A percentile compares a stretch with the other conserved stretches of the same genome.
Evolutionary conservation across 2,797 vertebrate genomes (phyloP).

Genomic region (Gymnoscopelus microlampas): DNA sequence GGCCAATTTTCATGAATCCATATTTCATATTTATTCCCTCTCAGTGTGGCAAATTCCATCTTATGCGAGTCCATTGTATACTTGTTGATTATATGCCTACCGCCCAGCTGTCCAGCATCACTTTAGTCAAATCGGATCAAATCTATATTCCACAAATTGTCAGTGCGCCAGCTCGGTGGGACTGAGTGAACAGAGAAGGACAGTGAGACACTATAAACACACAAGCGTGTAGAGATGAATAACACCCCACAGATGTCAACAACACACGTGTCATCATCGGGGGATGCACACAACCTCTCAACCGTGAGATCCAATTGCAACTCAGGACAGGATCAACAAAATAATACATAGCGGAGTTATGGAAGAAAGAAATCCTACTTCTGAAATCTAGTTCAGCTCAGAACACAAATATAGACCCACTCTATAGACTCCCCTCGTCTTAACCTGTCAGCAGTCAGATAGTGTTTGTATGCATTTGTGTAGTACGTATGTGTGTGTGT

Average conservation of each 20-base stretch:
- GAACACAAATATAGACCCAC: constrained; percentile 2
- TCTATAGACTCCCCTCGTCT: neutral
- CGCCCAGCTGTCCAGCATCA: neutral
- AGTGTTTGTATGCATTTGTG: neutral
- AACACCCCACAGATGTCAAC: constrained; percentile 51
- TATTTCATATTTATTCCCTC: neutral
- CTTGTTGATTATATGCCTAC: constrained; percentile 44
- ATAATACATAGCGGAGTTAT: constrained; percentile 57
- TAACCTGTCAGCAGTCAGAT: neutral
- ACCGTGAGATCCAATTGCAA: constrained; percentile 46
- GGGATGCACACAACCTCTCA: constrained; percentile 43
- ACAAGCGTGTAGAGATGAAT: constrained; percentile 58
- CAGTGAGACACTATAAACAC: constrained; percentile 57
- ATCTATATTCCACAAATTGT: constrained; percentile 51
- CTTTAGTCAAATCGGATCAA: constrained; percentile 43
- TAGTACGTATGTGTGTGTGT: neutral
- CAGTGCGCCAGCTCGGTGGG: constrained; percentile 32
- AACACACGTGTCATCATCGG: constrained; percentile 41
- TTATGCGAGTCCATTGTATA: constrained; percentile 16
- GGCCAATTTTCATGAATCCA: neutral
- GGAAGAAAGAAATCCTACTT: constrained; percentile 30
- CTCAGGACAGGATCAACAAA: constrained; percentile 46
- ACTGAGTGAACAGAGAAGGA: constrained; percentile 34
- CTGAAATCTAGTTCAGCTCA: constrained; percentile 29
- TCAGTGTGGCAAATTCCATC: constrained; percentile 26